phyloP scores from a whole-genome alignment of 2,888 invertebrate genomes.

The Ypsolopha scabrella region DNA sequence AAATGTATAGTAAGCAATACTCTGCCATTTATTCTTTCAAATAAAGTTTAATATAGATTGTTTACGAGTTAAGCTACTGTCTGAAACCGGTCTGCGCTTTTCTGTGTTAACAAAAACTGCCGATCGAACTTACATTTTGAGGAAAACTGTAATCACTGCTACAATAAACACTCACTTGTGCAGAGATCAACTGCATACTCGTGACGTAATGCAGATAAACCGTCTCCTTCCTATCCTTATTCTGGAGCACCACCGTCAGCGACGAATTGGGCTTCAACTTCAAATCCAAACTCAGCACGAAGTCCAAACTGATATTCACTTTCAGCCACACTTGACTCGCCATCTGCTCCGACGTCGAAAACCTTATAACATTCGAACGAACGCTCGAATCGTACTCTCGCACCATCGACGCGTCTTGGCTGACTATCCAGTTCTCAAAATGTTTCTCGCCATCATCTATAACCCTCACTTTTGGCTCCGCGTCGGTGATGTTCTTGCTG shows the following conservation, averaged over 20 bases:
- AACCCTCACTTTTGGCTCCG: slow-evolving; percentile 77
- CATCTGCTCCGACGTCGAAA: slow-evolving; percentile 77
- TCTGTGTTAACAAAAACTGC: no score
- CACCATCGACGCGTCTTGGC: slow-evolving; percentile 75
- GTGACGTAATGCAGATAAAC: slow-evolving; percentile 88
- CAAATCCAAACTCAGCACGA: slow-evolving; percentile 82
- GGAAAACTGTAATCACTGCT: no score
- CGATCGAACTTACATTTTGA: no score
- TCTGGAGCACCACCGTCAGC: slow-evolving; percentile 81
- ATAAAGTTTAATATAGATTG: no score
- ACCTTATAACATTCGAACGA: slow-evolving; percentile 76
- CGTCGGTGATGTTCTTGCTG: slow-evolving; percentile 92
- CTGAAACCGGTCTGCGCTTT: no score
- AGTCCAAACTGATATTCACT: slow-evolving; percentile 66
- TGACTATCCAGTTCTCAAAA: slow-evolving; percentile 78
- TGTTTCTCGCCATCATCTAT: slow-evolving; percentile 82
- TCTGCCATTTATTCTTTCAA: no score
- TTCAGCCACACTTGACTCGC: slow-evolving; percentile 77
- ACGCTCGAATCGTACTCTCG: slow-evolving; percentile 71
- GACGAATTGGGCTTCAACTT: slow-evolving; percentile 84
- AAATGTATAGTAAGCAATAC: no score
- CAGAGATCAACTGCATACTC: slow-evolving; percentile 78
- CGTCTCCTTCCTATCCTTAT: slow-evolving; percentile 79
- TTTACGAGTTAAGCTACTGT: no score
- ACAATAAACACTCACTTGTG: slow-evolving; percentile 69